Evolutionary conservation across 2,888 invertebrate species (phyloP), one percentile per base, ranked within the genome.

Genomic region (Rosalia funebris): DNA sequence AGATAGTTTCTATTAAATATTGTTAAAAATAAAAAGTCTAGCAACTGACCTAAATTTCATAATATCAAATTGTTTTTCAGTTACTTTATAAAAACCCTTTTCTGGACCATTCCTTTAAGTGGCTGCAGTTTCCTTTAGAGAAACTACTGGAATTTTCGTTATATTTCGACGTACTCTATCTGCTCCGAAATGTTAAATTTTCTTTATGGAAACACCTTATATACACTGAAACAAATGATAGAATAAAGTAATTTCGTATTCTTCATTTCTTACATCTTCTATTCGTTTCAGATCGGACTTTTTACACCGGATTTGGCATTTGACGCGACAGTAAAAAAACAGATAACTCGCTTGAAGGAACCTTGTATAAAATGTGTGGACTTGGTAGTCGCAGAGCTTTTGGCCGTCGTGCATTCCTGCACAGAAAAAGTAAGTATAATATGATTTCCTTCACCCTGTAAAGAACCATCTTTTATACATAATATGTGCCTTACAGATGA

Each of bases 251-350:
- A 25, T 25, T 25, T 25, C 7, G 3, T 25, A 25, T 45, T 25
- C 1, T 11, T 42, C 42, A 17, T 31, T 32, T 55, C 37, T 14
- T 48, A 61, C 17, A 84, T 74, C n/a, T n/a, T n/a, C n/a, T n/a
- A n/a, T n/a, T n/a, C n/a, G n/a, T 86, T 69, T 34, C 39, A 96
- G 84, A 95, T 98, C 71, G 99, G 99, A 78, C 87, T 99, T 59
- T 99, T 99, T 84, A 99, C 99, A 20, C 99, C 99, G 5, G 99
- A 99, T 83, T 96, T 98, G 96, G 99, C 99, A 55, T 99, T 99
- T 82, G 99, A 99, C 83, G 98, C 97, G 55, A 99, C 99, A 77
- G 99, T 99, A 37, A 99, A 99, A 84, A 96, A 96, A 81, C 99
- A 99, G 85, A 99, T 99, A 73, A 87, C 89, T 46, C 88, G 95